Percentiles rank a stretch among this genome's conserved stretches.
Conservation (phyloP, 2,888 invertebrate genomes). For the Amphiduros pacificus region DNA sequence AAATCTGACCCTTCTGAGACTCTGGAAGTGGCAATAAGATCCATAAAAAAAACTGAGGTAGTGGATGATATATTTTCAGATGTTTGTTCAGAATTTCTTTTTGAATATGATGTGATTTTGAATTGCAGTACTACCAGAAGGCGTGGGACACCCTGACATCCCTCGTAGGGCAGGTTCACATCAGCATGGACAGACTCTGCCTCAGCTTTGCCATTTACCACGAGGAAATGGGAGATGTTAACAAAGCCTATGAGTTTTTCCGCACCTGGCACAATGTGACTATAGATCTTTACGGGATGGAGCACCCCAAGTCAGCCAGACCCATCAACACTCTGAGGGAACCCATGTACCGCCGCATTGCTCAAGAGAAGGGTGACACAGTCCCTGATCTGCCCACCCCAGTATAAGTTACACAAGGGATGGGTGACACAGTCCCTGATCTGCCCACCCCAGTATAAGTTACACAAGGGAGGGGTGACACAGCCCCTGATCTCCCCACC, state of each 20-base stretch:
- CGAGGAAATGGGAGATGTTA: constrained; percentile 27
- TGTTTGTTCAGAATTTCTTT: background rate
- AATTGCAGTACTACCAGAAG: constrained; percentile 27
- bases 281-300: constrained; percentile 16
- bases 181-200: constrained; percentile 26
- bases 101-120: background rate
- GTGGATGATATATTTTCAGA: no score
- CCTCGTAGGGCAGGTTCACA: constrained; percentile 22
- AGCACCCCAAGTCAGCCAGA: constrained; percentile 21
- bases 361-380: constrained; percentile 13
- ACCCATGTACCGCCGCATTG: constrained; percentile 25
- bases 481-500: no score
- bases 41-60: no score
- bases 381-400: constrained; percentile 17
- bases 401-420: no score
- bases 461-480: no score
- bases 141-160: constrained; percentile 16
- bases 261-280: constrained; percentile 14
- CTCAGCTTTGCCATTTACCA: constrained; percentile 32
- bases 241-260: constrained; percentile 25
- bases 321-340: constrained; percentile 24
- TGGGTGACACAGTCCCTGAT: no score
- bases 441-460: no score
- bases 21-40: no score
- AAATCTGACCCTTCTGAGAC: no score